Evolutionary conservation across 2,113 vertebrate genomes (phyloP), one percentile per base, ranked within the genome.

Genomic region (Leucopsar rothschildi): DNA sequence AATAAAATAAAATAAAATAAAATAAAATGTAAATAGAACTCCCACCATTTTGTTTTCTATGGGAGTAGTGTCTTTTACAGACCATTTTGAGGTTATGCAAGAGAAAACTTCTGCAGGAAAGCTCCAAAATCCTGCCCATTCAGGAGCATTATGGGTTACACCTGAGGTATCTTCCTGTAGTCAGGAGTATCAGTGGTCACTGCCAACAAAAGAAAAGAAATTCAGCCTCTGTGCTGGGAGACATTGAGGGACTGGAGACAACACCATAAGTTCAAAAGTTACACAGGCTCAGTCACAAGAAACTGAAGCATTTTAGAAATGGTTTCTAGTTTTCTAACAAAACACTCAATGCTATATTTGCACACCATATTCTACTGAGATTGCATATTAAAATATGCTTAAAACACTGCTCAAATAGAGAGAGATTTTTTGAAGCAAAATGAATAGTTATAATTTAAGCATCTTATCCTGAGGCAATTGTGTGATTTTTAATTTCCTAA

Each of bases 401-500:
- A 23, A 81, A 89, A 61, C 79, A 42, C 25, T 60, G 22, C 33
- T 78, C 65, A 78, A 39, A 83, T 53, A 47, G 35, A 59, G 6
- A 31, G 39, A 63, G 6, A 31, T 49, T 83, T 90, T 90, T 78
- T 63, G 15, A 68, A 72, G 21, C 8, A 82, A 89, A 93, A 72
- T 29, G 23, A 83, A 15, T 13, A 56, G 33, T 65, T 52, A 45
- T 45, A 69, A 85, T 82, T 78, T 61, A 90, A 87, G 15, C 12
- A 22, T 86, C 23, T 75, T 60, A 60, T 71, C 35, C 49, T 42
- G 31, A 69, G 56, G 50, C 39, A 73, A 44, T 77, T 70, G 52
- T 24, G 15, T 56, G 68, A 65, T 77, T 79, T 93, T 83, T 45
- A 60, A 68, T 91, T 91, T 93, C 27, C 63, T 86, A 86, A 27